Evolutionary conservation across 1,140 invertebrate species (phyloP).

Genomic region (Cyrtorhinus lividipennis): DNA sequence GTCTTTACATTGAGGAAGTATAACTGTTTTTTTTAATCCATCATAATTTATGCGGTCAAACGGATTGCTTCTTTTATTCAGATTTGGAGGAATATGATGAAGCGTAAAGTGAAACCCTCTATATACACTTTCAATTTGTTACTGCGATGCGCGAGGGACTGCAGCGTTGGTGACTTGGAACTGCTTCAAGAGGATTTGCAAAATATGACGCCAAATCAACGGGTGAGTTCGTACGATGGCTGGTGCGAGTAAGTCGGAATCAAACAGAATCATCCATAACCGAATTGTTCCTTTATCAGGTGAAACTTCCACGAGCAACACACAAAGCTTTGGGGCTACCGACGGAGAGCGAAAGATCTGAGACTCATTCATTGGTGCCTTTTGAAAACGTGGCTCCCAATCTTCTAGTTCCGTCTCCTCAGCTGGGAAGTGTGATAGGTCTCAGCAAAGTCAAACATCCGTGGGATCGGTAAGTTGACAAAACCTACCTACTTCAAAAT

Average conservation of each 20-base stretch:
- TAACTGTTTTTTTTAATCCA: too few relatives aligned
- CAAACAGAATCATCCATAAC: neutral
- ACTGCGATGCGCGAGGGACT: slow-evolving; percentile 59
- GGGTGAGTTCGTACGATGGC: neutral
- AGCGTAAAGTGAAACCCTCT: slow-evolving; percentile 45
- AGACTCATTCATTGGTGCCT: too few relatives aligned
- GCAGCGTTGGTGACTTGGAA: slow-evolving; percentile 51
- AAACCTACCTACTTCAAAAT: neutral
- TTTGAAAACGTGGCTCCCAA: too few relatives aligned
- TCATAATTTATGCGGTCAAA: too few relatives aligned
- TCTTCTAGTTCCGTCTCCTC: slow-evolving; percentile 37
- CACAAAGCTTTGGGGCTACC: neutral
- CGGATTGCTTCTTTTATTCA: too few relatives aligned
- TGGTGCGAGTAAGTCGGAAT: neutral
- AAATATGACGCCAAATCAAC: slow-evolving; percentile 5
- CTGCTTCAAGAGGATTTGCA: slow-evolving; percentile 33
- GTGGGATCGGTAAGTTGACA: slow-evolving; percentile 35
- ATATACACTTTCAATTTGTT: slow-evolving; percentile 68
- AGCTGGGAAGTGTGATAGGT: slow-evolving; percentile 40
- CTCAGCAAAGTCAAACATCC: slow-evolving; percentile 38
- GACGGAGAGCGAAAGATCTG: neutral
- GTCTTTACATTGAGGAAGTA: too few relatives aligned
- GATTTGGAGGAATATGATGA: slow-evolving; percentile 70
- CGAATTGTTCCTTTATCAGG: neutral
- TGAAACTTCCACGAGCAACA: neutral